These are phyloP conservation scores for Scaeva pyrastri DNA, from an alignment of 2,888 invertebrate species.

Conservation along the genomic window DNA sequence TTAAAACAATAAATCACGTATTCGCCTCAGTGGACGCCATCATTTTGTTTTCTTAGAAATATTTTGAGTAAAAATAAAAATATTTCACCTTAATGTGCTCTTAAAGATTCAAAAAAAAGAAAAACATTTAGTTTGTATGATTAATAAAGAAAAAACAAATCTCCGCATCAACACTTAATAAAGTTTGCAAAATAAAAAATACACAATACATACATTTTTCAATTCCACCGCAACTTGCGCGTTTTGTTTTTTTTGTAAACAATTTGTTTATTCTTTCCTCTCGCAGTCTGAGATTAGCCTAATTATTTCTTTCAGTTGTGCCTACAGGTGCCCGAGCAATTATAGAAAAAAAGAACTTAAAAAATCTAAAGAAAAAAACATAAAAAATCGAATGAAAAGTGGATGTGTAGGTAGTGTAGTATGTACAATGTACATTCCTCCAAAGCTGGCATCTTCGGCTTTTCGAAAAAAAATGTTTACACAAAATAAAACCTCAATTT, in stretches of 20 bases:
- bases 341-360: constrained; percentile 26
- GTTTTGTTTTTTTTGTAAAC: background rate
- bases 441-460: constrained; percentile 14
- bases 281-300: constrained; percentile 17
- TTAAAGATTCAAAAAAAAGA: background rate
- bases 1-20: constrained; percentile 20
- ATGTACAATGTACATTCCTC: constrained; percentile 10
- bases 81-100: background rate
- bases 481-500: constrained; percentile 36
- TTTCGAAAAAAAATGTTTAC: constrained; percentile 27
- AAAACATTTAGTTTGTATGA: constrained; percentile 13
- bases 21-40: constrained; percentile 17
- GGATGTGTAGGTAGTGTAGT: background rate
- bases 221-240: constrained; percentile 22
- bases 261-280: constrained; percentile 29
- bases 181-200: background rate
- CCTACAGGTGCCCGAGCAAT: constrained; percentile 65
- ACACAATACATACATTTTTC: constrained; percentile 3
- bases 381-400: constrained; percentile 13
- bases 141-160: constrained; percentile 4
- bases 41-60: background rate
- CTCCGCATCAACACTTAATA: constrained; percentile 20
- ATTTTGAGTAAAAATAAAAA: background rate
- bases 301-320: constrained; percentile 44
- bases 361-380: constrained; percentile 23